Conservation (phyloP, 1,140 invertebrate genomes). For the Ericerus pela region DNA sequence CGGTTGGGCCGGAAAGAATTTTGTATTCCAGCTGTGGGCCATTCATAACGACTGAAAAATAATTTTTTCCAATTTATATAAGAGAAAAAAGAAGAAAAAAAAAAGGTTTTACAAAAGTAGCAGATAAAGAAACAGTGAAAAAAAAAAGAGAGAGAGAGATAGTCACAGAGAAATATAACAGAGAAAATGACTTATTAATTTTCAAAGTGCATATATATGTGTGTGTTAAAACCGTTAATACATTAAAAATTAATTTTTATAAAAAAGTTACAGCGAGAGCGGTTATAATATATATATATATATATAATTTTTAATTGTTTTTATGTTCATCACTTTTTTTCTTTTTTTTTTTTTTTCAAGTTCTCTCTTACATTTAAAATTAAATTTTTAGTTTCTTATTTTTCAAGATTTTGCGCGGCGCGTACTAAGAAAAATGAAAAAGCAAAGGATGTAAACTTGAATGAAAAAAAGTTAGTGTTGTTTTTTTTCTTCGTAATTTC, state of each 20-base stretch:
- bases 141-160: no score
- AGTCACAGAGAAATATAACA: no score
- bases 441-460: no score
- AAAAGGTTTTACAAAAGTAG: no score
- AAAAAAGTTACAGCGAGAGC: neutral
- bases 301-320: neutral
- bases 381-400: no score
- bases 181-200: no score
- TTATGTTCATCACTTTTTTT: neutral
- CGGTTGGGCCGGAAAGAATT: conserved; percentile 6
- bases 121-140: no score
- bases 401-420: no score
- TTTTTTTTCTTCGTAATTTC: no score
- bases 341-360: neutral
- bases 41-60: conserved; percentile 11
- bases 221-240: conserved; percentile 3
- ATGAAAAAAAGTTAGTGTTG: conserved; percentile 1
- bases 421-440: no score
- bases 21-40: conserved; percentile 11
- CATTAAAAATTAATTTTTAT: neutral
- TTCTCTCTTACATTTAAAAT: no score
- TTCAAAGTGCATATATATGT: neutral
- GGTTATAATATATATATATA: neutral
- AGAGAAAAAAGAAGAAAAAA: no score
- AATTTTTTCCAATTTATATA: conserved; percentile 2